Base-by-base conservation (phyloP, 2,113 vertebrate species). In the Ranitomeya imitator region DNA sequence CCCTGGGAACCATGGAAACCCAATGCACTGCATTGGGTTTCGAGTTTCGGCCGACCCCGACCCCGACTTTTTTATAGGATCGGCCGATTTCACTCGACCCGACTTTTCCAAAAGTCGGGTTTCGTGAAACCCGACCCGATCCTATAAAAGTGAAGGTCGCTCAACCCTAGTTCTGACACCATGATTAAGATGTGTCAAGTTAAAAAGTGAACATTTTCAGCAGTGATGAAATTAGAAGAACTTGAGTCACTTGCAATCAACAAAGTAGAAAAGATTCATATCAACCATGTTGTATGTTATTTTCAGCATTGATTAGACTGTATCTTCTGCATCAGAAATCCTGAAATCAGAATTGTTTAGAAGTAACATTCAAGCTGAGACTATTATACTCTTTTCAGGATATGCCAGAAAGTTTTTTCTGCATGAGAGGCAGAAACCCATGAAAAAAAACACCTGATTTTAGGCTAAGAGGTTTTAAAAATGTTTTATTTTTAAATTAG, bases 151-250 rank as follows among this genome's bases (percentile, higher is more conserved):
- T n/a, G n/a, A n/a, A n/a, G n/a, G n/a, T n/a, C n/a, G n/a, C n/a
- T n/a, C n/a, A n/a, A n/a, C n/a, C n/a, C n/a, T n/a, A n/a, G 19
- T 65, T 11, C 59, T 83, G 80, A 83, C 60, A 83, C 31, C 60
- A 65, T 51, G 60, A 83, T 83, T 51, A 83, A 83, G 31, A 83
- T 83, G 80, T 51, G 61, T 37, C 57, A 79, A 37, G 61, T 61
- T 61, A 81, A 81, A 59, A 61, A 81, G 57, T 81, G 57, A 81
- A 81, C 79, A 81, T 19, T 59, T 60, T 60, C 54, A 80, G 12
- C 21, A 79, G 1, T 31, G 26, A 31, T 31, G 1, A 31, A 31
- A 31, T 31, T 31, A 31, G 26, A 2, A 31, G 26, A 31, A 31
- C 26, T 31, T 31, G 26, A 31, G 26, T 31, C 2, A 1, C 2